Evolutionary conservation across 2,113 vertebrate species (phyloP).

Genomic region (Sinocyclocheilus rhinocerous): DNA sequence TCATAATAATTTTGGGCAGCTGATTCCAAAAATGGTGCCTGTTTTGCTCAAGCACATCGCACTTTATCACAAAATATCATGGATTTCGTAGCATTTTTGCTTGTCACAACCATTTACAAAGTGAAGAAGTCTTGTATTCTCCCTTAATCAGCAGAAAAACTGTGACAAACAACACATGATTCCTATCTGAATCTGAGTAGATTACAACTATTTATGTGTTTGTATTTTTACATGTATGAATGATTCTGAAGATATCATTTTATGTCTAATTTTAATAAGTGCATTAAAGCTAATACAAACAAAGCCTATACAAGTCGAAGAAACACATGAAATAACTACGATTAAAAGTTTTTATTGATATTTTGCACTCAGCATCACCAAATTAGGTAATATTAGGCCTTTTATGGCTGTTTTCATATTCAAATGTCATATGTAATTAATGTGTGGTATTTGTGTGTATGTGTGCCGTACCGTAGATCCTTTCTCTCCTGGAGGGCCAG

Average conservation of each 20-base stretch:
- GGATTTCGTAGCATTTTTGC: too few species aligned
- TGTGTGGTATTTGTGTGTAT: not conserved
- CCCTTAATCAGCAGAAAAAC: not conserved
- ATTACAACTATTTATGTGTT: not conserved
- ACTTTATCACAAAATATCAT: too few species aligned
- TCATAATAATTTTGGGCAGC: too few species aligned
- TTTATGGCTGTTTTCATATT: not conserved
- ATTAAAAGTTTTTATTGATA: not conserved
- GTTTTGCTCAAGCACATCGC: too few species aligned
- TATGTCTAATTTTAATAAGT: not conserved
- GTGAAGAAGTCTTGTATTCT: not conserved
- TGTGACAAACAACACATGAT: not conserved
- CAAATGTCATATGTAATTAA: not conserved
- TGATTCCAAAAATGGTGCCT: too few species aligned
- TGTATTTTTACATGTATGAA: not conserved
- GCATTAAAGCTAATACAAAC: not conserved
- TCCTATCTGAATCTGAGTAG: not conserved
- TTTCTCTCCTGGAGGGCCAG: conserved; percentile 91
- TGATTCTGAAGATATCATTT: not conserved
- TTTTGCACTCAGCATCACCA: not conserved
- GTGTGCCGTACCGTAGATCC: conserved; percentile 82
- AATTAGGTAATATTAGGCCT: not conserved
- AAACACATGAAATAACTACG: too few species aligned
- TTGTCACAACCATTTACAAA: not conserved
- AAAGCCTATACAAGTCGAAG: not conserved